Percentiles rank a stretch among this genome's conserved stretches.
Evolutionary conservation across 2,113 vertebrate genomes (phyloP).

Genomic region (Leptodactylus fuscus): DNA sequence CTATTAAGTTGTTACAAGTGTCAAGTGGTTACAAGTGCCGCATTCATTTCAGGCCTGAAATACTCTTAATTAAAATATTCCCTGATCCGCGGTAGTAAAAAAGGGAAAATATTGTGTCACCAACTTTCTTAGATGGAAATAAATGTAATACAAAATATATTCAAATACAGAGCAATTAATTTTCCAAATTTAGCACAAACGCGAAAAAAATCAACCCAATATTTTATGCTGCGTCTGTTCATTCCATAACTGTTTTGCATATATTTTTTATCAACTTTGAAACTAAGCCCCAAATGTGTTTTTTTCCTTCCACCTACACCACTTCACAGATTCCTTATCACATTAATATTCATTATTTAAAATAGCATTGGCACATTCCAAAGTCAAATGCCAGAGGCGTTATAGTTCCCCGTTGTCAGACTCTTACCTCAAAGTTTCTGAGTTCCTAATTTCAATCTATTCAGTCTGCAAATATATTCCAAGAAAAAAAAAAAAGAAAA

Average conservation of each 20-base stretch:
- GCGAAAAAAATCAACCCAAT: constrained; percentile 38
- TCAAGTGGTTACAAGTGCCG: constrained; percentile 24
- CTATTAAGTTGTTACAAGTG: constrained; percentile 30
- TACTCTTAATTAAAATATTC: constrained; percentile 32
- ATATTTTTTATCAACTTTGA: constrained; percentile 45
- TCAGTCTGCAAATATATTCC: constrained; percentile 43
- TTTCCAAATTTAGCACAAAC: constrained; percentile 48
- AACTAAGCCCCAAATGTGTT: constrained; percentile 46
- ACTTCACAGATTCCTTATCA: constrained; percentile 51
- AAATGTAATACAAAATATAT: constrained; percentile 9
- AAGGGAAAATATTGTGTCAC: not conserved
- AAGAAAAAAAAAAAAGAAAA: not conserved
- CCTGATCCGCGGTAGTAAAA: not conserved
- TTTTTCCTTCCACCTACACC: constrained; percentile 47
- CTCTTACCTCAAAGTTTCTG: constrained; percentile 42
- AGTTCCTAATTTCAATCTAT: constrained; percentile 48
- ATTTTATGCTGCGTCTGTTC: constrained; percentile 48
- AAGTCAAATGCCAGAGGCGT: constrained; percentile 54
- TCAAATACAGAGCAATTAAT: constrained; percentile 41
- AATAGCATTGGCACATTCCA: constrained; percentile 56
- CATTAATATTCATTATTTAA: constrained; percentile 57
- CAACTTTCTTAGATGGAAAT: not conserved
- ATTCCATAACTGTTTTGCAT: constrained; percentile 33
- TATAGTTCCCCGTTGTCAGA: constrained; percentile 48
- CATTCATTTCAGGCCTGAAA: not conserved